Evolutionary conservation across 1,140 invertebrate genomes (phyloP).

Genomic region (Platyscapa corneri): DNA sequence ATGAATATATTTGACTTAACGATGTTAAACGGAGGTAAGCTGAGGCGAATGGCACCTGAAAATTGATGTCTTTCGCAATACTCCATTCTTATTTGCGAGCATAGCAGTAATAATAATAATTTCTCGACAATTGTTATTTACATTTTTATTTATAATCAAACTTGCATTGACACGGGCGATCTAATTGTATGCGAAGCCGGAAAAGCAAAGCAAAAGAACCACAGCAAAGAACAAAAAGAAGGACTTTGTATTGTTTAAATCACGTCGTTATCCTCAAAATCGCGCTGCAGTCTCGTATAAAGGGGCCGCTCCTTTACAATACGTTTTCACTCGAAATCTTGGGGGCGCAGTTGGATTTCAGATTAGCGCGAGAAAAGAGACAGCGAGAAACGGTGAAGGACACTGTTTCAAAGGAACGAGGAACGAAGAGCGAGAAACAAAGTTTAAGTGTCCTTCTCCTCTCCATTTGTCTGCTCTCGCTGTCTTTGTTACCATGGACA

Average conservation of each 20-base stretch:
- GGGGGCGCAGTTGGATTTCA: background rate
- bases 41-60: too few species aligned
- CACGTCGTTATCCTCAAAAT: slow-evolving; percentile 15
- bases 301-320: background rate
- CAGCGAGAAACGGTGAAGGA: background rate
- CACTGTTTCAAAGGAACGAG: background rate
- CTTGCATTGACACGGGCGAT: too few species aligned
- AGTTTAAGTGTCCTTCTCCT: slow-evolving; percentile 15
- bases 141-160: too few species aligned
- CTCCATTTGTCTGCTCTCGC: background rate
- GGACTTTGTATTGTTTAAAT: slow-evolving; percentile 17
- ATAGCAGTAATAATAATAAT: too few species aligned
- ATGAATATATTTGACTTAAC: too few species aligned
- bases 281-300: slow-evolving; percentile 11
- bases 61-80: too few species aligned
- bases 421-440: background rate
- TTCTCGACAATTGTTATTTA: too few species aligned
- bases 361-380: background rate
- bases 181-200: too few species aligned
- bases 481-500: background rate
- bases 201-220: too few species aligned
- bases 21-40: too few species aligned
- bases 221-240: background rate
- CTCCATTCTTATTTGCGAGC: too few species aligned
- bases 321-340: background rate